Conservation (phyloP, 2,888 invertebrate genomes). For the Andrena minutula region DNA sequence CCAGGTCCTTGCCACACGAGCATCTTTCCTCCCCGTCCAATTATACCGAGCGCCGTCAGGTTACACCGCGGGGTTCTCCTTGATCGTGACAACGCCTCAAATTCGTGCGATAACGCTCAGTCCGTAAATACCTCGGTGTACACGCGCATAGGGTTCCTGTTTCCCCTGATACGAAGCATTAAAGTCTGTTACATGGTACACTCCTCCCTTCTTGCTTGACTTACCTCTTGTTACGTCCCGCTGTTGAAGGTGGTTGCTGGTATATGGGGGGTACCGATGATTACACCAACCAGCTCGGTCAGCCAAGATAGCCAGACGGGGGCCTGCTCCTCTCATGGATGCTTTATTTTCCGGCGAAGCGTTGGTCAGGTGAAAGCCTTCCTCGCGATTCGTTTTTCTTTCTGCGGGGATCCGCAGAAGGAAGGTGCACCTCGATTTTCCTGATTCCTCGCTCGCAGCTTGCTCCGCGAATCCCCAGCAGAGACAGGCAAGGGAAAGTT, state of each 20-base stretch:
- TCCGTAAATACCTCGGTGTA: constrained; percentile 32
- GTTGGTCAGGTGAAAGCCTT: constrained; percentile 42
- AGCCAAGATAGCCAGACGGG: constrained; percentile 35
- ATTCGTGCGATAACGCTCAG: constrained; percentile 56
- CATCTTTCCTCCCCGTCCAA: constrained; percentile 7
- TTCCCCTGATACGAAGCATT: constrained; percentile 61
- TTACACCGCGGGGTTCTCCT: constrained; percentile 2
- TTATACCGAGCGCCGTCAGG: constrained; percentile 10
- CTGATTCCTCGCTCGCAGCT: constrained; percentile 21
- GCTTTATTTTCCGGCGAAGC: constrained; percentile 48
- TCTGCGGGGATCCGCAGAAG: not conserved
- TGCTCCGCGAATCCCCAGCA: not conserved
- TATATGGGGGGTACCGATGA: constrained; percentile 59
- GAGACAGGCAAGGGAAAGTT: constrained; percentile 23
- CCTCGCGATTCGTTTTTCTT: constrained; percentile 21
- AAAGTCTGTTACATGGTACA: constrained; percentile 56
- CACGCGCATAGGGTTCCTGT: constrained; percentile 44
- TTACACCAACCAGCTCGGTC: constrained; percentile 52
- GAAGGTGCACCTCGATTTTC: constrained; percentile 33
- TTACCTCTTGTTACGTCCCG: constrained; percentile 56
- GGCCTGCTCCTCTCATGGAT: constrained; percentile 20
- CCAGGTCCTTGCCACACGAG: not conserved
- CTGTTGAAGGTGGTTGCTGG: constrained; percentile 44
- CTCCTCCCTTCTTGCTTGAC: constrained; percentile 22
- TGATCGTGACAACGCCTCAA: constrained; percentile 58